These are phyloP conservation scores for Orussus abietinus DNA, from an alignment of 1,140 invertebrate genomes.

Conservation along the genomic window DNA sequence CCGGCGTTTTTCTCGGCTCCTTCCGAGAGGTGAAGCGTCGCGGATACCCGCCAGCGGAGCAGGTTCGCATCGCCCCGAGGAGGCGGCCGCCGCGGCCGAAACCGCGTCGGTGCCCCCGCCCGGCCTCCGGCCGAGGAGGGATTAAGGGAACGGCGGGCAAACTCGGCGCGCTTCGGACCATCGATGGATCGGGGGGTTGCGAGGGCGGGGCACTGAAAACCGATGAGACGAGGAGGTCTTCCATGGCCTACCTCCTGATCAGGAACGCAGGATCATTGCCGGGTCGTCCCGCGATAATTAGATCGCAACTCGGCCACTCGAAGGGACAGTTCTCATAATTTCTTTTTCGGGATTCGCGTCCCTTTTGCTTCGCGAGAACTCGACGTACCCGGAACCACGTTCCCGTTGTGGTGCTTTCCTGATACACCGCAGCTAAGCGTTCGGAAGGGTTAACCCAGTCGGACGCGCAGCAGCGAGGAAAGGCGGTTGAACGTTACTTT, in stretches of 20 bases:
- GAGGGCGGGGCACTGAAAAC: conserved; percentile 25
- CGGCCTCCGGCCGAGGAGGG: conserved; percentile 4
- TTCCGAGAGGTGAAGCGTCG: conserved; percentile 48
- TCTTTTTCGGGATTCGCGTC: no score
- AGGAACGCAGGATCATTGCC: conserved; percentile 32
- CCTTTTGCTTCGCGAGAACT: no score
- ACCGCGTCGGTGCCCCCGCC: conserved; percentile 6
- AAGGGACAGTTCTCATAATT: no score
- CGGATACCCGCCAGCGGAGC: conserved; percentile 46
- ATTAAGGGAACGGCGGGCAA: background rate
- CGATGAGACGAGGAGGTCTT: conserved; percentile 37
- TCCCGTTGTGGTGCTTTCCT: no score
- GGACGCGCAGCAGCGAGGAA: no score
- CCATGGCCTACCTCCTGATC: conserved; percentile 30
- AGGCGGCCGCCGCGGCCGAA: conserved; percentile 20
- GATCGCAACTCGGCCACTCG: no score
- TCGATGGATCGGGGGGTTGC: background rate
- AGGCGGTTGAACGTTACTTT: no score
- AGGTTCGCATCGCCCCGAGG: conserved; percentile 31
- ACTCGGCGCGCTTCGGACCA: conserved; percentile 10
- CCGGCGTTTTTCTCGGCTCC: conserved; percentile 41
- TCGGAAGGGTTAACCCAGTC: no score
- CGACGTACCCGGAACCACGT: no score
- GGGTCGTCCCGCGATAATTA: conserved; percentile 12
- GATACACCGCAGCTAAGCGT: no score